A percentile compares a stretch with the other conserved stretches of the same genome.
Conservation (phyloP, 2,888 invertebrate species). For the Blera fallax region DNA sequence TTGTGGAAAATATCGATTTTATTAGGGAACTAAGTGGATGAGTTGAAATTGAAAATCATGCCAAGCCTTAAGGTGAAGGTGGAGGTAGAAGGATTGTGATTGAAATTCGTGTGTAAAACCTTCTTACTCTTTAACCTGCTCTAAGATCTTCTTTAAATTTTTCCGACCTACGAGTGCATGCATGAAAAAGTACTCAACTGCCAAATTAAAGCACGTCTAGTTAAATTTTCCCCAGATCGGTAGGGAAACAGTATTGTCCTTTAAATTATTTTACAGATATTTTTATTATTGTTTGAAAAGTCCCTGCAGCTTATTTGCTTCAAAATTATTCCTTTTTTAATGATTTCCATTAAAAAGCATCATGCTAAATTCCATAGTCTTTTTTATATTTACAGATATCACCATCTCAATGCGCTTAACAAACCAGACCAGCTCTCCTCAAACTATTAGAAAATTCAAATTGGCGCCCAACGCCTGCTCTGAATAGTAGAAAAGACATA, state of each 20-base stretch:
- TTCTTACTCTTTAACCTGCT: too few relatives aligned
- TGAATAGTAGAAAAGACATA: neutral
- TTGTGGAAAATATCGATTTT: slow-evolving; percentile 6
- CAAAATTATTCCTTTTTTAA: too few relatives aligned
- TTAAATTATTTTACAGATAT: too few relatives aligned
- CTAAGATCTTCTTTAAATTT: too few relatives aligned
- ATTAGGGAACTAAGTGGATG: neutral
- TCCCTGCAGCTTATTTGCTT: too few relatives aligned
- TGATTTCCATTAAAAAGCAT: neutral
- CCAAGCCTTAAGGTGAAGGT: neutral
- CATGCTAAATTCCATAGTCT: neutral
- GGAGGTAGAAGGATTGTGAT: neutral
- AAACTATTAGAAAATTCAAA: neutral
- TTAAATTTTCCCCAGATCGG: too few relatives aligned
- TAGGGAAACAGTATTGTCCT: too few relatives aligned
- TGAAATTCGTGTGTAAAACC: neutral
- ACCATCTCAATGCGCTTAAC: slow-evolving; percentile 51
- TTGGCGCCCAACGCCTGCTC: slow-evolving; percentile 45
- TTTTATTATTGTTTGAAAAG: too few relatives aligned
- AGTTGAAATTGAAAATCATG: neutral
- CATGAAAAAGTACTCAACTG: too few relatives aligned
- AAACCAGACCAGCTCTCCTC: neutral
- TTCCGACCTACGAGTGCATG: too few relatives aligned
- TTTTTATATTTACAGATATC: slow-evolving; percentile 39
- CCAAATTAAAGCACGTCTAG: too few relatives aligned